These are phyloP conservation scores for Aphaenogaster floridana DNA, from an alignment of 1,140 invertebrate genomes.

Conservation along the genomic window DNA sequence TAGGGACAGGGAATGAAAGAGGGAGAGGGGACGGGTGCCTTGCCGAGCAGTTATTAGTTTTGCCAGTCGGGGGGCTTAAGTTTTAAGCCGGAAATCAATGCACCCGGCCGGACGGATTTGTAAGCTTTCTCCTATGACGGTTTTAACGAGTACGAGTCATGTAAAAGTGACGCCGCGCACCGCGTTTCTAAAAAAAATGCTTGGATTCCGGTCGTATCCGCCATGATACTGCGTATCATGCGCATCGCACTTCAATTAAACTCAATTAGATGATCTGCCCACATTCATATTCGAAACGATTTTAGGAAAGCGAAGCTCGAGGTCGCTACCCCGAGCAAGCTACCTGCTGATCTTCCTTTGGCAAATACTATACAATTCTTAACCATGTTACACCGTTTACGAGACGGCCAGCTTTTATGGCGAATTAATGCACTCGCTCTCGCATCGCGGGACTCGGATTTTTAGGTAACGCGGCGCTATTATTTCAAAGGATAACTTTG, in stretches of 20 bases:
- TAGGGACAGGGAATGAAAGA: conserved; percentile 27
- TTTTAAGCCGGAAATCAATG: conserved; percentile 79
- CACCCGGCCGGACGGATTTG: conserved; percentile 75
- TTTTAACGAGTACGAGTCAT: conserved; percentile 77
- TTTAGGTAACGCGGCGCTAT: conserved; percentile 50
- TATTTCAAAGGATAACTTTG: conserved; percentile 63
- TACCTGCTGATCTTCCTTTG: not conserved
- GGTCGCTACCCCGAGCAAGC: conserved; percentile 1
- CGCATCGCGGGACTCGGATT: conserved; percentile 30
- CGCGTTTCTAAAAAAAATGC: conserved; percentile 65
- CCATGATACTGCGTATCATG: not conserved
- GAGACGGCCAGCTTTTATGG: conserved; percentile 37
- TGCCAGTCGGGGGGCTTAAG: conserved; percentile 75
- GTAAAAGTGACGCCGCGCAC: conserved; percentile 71
- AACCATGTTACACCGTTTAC: conserved; percentile 48
- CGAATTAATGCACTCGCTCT: conserved; percentile 46
- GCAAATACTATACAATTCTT: conserved; percentile 10
- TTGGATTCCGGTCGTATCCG: conserved; percentile 36
- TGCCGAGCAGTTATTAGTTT: conserved; percentile 78
- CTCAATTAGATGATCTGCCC: not conserved
- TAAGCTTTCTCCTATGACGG: conserved; percentile 76
- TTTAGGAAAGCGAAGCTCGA: not conserved
- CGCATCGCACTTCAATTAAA: conserved; percentile 62
- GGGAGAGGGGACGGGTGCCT: conserved; percentile 44
- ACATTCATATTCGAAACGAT: not conserved